A percentile compares a stretch with the other conserved stretches of the same genome.
Evolutionary conservation across 2,113 vertebrate species (phyloP).

Genomic region (Numenius arquata): DNA sequence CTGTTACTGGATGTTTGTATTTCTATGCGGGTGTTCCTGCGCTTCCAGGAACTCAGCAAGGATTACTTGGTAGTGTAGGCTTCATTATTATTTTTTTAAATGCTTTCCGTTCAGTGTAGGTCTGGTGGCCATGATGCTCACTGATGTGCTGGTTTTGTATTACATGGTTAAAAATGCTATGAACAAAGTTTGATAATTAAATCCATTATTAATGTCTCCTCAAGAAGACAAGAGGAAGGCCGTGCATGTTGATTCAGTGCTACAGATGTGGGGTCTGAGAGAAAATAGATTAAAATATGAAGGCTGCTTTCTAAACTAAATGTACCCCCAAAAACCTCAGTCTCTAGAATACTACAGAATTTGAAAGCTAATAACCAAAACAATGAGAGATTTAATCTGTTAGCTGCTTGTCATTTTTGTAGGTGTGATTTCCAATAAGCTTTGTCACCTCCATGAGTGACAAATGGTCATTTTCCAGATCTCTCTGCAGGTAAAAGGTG

Average conservation of each 20-base stretch:
- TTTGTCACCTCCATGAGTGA: neutral
- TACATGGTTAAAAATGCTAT: conserved; percentile 37
- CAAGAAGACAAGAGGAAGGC: conserved; percentile 10
- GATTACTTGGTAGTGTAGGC: conserved; percentile 22
- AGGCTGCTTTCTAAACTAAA: neutral
- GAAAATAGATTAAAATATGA: neutral
- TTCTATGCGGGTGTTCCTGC: neutral
- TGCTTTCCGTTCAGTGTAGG: conserved; percentile 29
- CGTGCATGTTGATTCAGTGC: neutral
- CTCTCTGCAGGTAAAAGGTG: neutral
- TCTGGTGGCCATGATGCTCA: neutral
- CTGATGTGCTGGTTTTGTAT: conserved; percentile 45
- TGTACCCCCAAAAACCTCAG: neutral
- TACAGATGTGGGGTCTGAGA: neutral
- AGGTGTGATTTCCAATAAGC: neutral
- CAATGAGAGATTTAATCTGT: neutral
- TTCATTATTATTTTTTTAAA: neutral
- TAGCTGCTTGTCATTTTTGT: neutral
- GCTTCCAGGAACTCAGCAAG: conserved; percentile 35
- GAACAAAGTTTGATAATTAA: conserved; percentile 56
- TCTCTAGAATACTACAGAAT: neutral
- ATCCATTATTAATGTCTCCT: conserved; percentile 54
- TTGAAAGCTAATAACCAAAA: conserved; percentile 2
- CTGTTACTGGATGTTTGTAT: neutral
- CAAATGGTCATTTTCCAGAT: neutral